These are phyloP conservation scores for Phyllostomus hastatus DNA, from an alignment of 2,113 vertebrate genomes.

Conservation along the genomic window DNA sequence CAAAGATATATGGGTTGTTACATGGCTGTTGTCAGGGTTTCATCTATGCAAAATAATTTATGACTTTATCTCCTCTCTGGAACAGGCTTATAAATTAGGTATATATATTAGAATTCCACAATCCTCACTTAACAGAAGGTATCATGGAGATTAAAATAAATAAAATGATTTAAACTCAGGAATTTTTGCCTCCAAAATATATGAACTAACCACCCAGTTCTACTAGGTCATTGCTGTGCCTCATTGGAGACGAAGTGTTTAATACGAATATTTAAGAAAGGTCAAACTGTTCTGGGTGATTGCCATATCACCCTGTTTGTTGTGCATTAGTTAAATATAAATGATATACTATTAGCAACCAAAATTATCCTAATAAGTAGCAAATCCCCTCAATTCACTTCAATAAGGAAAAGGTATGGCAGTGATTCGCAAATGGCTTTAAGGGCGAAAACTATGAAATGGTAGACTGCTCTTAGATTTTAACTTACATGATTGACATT, in stretches of 20 bases:
- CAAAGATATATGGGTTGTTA: neutral
- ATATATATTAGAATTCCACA: neutral
- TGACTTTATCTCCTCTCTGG: neutral
- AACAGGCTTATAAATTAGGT: neutral
- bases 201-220: neutral
- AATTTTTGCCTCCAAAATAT: neutral
- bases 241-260: neutral
- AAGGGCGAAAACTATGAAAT: slow-evolving; percentile 29
- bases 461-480: slow-evolving; percentile 6
- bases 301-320: neutral
- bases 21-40: neutral
- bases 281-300: neutral
- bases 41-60: neutral
- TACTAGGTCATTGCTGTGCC: neutral
- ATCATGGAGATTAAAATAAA: neutral
- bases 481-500: slow-evolving; percentile 59
- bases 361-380: neutral
- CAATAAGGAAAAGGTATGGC: neutral
- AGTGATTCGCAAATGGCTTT: neutral
- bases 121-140: neutral
- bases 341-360: neutral
- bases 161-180: neutral
- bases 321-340: neutral
- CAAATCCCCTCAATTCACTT: neutral
- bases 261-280: neutral